Evolutionary conservation across 2,797 vertebrate species (phyloP).

Genomic region (Melanotaenia maccullochi): DNA sequence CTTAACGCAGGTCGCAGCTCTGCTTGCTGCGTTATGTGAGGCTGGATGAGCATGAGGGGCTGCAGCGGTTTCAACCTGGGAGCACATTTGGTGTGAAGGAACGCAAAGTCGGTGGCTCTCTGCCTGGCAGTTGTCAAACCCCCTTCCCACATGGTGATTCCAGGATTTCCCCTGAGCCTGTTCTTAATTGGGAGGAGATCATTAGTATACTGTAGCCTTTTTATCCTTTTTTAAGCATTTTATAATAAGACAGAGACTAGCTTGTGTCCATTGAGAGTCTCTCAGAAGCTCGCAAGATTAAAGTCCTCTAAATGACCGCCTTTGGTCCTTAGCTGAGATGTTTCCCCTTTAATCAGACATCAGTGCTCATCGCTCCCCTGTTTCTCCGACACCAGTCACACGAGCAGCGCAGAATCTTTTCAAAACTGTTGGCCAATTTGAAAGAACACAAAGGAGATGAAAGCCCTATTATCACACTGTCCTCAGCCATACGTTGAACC

Average conservation of each 20-base stretch:
- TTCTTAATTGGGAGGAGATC: slow-evolving; percentile 73
- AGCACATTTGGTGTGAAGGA: slow-evolving; percentile 4
- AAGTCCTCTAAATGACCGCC: slow-evolving; percentile 76
- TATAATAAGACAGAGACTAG: slow-evolving; percentile 68
- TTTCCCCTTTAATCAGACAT: slow-evolving; percentile 67
- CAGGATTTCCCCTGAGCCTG: slow-evolving; percentile 53
- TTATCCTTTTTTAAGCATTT: slow-evolving; percentile 75
- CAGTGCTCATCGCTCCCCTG: slow-evolving; percentile 35
- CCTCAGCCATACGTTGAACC: slow-evolving; percentile 53
- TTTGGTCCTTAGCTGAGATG: slow-evolving; percentile 51
- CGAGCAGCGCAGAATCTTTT: not conserved
- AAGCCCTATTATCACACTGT: slow-evolving; percentile 59
- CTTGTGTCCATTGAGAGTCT: slow-evolving; percentile 55
- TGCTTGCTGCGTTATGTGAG: slow-evolving; percentile 31
- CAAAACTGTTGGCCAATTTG: slow-evolving; percentile 70
- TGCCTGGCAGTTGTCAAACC: slow-evolving; percentile 28
- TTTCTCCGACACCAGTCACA: slow-evolving; percentile 48
- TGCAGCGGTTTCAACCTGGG: slow-evolving; percentile 35
- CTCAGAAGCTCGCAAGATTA: slow-evolving; percentile 62
- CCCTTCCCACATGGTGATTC: slow-evolving; percentile 17
- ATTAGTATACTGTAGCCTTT: slow-evolving; percentile 58
- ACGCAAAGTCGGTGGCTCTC: slow-evolving; percentile 29
- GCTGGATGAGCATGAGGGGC: slow-evolving; percentile 41
- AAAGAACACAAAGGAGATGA: slow-evolving; percentile 58
- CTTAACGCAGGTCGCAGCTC: not conserved